Percentiles rank a stretch among this genome's conserved stretches.
Evolutionary conservation across 2,113 vertebrate species (phyloP).

Genomic region (Bubo blakistoni): DNA sequence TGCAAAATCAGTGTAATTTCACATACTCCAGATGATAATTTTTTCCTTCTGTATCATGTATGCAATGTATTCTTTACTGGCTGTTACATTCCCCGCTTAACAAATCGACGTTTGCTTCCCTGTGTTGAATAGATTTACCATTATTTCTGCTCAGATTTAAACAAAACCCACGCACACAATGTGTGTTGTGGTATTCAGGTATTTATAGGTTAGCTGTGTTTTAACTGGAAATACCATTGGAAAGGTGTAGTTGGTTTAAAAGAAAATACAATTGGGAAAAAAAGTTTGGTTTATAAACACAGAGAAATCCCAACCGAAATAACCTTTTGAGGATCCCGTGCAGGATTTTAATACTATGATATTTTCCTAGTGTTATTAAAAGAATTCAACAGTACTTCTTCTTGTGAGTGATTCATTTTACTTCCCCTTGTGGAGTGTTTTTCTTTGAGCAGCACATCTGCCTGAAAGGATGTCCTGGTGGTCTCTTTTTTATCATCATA

Average conservation of each 20-base stretch:
- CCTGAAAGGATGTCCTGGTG: background rate
- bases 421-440: background rate
- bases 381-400: constrained; percentile 62
- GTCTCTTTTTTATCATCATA: background rate
- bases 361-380: constrained; percentile 79
- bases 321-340: constrained; percentile 37
- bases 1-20: constrained; percentile 57
- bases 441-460: background rate
- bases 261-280: background rate
- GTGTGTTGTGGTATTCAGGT: constrained; percentile 63
- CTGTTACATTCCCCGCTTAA: constrained; percentile 59
- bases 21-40: constrained; percentile 48
- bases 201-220: constrained; percentile 53
- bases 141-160: constrained; percentile 3
- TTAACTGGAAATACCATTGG: constrained; percentile 43
- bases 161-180: constrained; percentile 31
- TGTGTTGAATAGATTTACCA: constrained; percentile 17
- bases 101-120: constrained; percentile 20
- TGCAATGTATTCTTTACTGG: constrained; percentile 63
- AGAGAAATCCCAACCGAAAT: constrained; percentile 1
- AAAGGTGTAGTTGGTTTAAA: background rate
- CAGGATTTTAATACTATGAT: constrained; percentile 63
- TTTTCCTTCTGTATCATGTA: constrained; percentile 64
- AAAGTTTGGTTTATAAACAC: constrained; percentile 22
- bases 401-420: constrained; percentile 18